phyloP scores from a whole-genome alignment of 2,113 vertebrate species.

The Alectura lathami region DNA sequence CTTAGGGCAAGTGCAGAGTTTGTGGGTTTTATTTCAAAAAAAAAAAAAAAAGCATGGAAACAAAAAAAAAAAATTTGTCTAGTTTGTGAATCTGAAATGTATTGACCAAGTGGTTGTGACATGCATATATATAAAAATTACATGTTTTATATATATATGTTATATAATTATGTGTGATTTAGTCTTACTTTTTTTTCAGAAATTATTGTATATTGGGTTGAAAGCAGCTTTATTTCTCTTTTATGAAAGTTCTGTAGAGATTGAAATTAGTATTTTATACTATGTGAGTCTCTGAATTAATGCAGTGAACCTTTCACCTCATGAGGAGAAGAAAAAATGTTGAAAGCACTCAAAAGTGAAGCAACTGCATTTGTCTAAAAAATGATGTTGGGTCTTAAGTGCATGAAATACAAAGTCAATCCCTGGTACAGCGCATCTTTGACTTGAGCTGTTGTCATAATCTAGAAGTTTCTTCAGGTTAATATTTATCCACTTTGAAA shows the following conservation, averaged over 20 bases:
- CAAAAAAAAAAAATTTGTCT: background rate
- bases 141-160: too few species aligned
- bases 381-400: background rate
- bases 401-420: background rate
- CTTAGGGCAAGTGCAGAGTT: background rate
- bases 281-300: background rate
- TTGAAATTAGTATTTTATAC: conserved; percentile 6
- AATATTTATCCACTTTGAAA: background rate
- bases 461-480: background rate
- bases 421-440: background rate
- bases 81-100: background rate
- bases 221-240: conserved; percentile 9
- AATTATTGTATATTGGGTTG: background rate
- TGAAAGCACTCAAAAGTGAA: background rate
- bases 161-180: background rate
- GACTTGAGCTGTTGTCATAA: background rate
- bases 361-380: background rate
- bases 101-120: background rate
- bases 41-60: background rate
- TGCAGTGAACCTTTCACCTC: background rate
- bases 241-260: background rate
- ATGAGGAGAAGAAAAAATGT: background rate
- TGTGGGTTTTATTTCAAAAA: background rate
- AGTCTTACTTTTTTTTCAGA: background rate
- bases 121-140: background rate